Conservation (phyloP, 1,140 invertebrate species). For the Penaeus japonicus region DNA sequence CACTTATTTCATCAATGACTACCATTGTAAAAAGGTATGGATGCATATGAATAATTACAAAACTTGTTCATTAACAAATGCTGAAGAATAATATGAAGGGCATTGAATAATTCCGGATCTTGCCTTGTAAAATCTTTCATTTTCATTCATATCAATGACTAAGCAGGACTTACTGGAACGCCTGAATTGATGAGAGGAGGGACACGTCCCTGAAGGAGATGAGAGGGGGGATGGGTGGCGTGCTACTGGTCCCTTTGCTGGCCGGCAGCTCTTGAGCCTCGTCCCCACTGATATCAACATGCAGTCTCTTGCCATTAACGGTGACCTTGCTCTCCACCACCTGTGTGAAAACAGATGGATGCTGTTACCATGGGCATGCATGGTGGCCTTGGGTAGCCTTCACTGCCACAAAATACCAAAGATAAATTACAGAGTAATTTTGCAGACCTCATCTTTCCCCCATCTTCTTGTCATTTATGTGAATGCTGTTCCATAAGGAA, state of each 20-base stretch:
- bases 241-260: neutral
- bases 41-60: no score
- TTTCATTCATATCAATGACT: neutral
- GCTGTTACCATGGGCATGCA: neutral
- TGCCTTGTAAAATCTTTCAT: no score
- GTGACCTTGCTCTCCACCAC: constrained; percentile 18
- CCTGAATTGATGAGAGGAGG: constrained; percentile 31
- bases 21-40: no score
- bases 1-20: neutral
- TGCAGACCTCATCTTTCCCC: no score
- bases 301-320: neutral
- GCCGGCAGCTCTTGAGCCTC: constrained; percentile 45
- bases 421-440: no score
- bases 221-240: constrained; percentile 18
- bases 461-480: no score
- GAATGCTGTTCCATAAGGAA: no score
- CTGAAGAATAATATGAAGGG: no score
- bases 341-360: constrained; percentile 1
- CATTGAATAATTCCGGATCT: no score
- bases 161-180: constrained; percentile 9
- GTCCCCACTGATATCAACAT: constrained; percentile 29
- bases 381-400: neutral
- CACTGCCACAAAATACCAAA: no score
- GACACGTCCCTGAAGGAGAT: constrained; percentile 41
- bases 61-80: no score